Conservation (phyloP, 2,888 invertebrate genomes). For the Erebia ligea region DNA sequence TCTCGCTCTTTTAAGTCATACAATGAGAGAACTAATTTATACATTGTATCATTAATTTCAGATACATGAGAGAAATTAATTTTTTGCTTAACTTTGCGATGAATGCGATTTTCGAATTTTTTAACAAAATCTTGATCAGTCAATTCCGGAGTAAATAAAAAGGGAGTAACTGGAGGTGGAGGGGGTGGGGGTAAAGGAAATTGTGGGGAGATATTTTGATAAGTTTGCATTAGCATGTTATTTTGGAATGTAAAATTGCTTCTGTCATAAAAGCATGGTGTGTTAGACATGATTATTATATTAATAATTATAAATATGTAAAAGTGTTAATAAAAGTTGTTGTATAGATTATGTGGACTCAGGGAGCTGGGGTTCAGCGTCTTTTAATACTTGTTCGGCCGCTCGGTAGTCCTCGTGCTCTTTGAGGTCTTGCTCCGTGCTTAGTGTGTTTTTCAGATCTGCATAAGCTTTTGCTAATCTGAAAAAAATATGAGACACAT, state of each 20-base stretch:
- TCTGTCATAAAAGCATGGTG: conserved; percentile 62
- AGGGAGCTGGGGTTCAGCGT: conserved; percentile 84
- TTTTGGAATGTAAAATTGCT: conserved; percentile 72
- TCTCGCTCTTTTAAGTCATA: conserved; percentile 60
- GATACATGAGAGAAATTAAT: conserved; percentile 50
- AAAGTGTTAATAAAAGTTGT: conserved; percentile 48
- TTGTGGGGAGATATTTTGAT: conserved; percentile 47
- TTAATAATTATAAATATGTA: conserved; percentile 61
- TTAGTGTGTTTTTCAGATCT: conserved; percentile 88
- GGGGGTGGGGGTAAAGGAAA: conserved; percentile 49
- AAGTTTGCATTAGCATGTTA: conserved; percentile 36
- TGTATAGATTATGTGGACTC: conserved; percentile 52
- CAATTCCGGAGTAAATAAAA: conserved; percentile 38
- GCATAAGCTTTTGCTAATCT: conserved; percentile 88
- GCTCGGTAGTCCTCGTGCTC: conserved; percentile 87
- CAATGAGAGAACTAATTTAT: conserved; percentile 48
- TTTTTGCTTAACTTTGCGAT: conserved; percentile 32
- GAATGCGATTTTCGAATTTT: conserved; percentile 49
- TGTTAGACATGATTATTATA: conserved; percentile 71
- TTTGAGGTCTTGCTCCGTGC: conserved; percentile 90
- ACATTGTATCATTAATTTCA: conserved; percentile 52
- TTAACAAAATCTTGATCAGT: conserved; percentile 60
- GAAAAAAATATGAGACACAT: conserved; percentile 45
- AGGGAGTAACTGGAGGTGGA: conserved; percentile 45
- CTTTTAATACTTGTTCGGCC: conserved; percentile 87